Conservation (phyloP, 2,888 invertebrate genomes). For the Gasteruption jaculator region DNA sequence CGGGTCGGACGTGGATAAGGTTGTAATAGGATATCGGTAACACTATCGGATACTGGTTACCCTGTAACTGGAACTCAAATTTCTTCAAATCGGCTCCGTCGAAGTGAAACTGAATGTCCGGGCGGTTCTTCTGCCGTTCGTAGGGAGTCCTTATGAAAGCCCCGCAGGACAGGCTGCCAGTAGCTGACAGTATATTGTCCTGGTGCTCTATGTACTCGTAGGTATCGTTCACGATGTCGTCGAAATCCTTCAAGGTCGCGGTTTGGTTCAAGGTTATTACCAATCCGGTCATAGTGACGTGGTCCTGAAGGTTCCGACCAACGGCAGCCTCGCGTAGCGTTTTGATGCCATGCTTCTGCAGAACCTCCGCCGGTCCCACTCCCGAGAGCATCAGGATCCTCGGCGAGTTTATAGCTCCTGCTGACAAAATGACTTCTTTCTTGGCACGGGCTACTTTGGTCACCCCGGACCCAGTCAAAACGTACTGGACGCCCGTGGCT, state of each 20-base stretch:
- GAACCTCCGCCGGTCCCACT: constrained; percentile 51
- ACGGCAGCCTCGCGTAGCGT: constrained; percentile 50
- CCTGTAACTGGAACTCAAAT: constrained; percentile 58
- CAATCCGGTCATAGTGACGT: constrained; percentile 49
- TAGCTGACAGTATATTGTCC: constrained; percentile 53
- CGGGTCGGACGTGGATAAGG: constrained; percentile 60
- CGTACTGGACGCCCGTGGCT: constrained; percentile 51
- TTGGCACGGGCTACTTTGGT: constrained; percentile 43
- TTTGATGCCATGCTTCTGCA: constrained; percentile 45
- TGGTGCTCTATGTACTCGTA: constrained; percentile 54
- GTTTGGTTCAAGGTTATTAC: constrained; percentile 38
- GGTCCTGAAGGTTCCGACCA: constrained; percentile 56
- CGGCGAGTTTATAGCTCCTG: constrained; percentile 54
- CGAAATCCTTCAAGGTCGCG: constrained; percentile 35
- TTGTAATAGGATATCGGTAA: constrained; percentile 62
- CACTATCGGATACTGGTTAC: constrained; percentile 51
- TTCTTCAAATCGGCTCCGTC: constrained; percentile 59
- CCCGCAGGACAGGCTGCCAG: constrained; percentile 55
- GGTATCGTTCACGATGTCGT: constrained; percentile 40
- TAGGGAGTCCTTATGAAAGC: constrained; percentile 62
- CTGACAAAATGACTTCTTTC: constrained; percentile 55
- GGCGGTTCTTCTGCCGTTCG: constrained; percentile 51
- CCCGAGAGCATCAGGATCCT: constrained; percentile 56
- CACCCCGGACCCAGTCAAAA: constrained; percentile 35
- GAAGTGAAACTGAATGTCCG: constrained; percentile 66